Evolutionary conservation across 2,888 invertebrate species (phyloP).

Genomic region (Bedellia somnulentella): DNA sequence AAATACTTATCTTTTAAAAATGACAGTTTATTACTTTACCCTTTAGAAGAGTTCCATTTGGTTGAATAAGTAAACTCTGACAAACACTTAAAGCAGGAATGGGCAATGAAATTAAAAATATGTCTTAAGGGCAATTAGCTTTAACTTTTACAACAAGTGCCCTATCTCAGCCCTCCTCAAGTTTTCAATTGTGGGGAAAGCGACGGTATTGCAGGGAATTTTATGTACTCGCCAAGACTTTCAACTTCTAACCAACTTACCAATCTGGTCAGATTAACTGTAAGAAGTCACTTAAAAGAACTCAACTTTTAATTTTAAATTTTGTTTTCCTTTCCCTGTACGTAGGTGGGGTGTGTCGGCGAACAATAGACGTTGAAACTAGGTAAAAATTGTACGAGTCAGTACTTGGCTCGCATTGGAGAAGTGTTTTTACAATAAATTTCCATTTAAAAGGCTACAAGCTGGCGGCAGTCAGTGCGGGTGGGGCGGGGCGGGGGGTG

Average conservation of each 20-base stretch:
- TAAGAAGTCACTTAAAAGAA: too few species aligned
- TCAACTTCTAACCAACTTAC: slow-evolving; percentile 24
- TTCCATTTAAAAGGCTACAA: slow-evolving; percentile 60
- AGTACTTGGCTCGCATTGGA: slow-evolving; percentile 37
- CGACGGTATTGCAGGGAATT: slow-evolving; percentile 42
- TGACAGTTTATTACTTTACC: slow-evolving; percentile 52
- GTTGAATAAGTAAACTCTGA: slow-evolving; percentile 42
- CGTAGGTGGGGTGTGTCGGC: too few species aligned
- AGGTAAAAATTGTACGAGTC: slow-evolving; percentile 33
- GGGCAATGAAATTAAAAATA: slow-evolving; percentile 64
- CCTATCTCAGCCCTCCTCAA: slow-evolving; percentile 51
- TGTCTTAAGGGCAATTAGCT: slow-evolving; percentile 64
- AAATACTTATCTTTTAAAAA: slow-evolving; percentile 59
- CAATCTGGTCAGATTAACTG: slow-evolving; percentile 4
- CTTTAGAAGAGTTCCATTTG: slow-evolving; percentile 25
- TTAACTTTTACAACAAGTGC: slow-evolving; percentile 61
- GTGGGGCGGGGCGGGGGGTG: slow-evolving; percentile 14
- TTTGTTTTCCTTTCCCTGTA: too few species aligned
- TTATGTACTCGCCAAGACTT: slow-evolving; percentile 49
- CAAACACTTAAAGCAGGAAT: slow-evolving; percentile 52
- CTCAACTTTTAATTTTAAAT: too few species aligned
- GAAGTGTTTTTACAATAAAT: slow-evolving; percentile 61
- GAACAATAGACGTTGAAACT: slow-evolving; percentile 20
- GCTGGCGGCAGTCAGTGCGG: slow-evolving; percentile 17
- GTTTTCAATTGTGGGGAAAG: slow-evolving; percentile 57